These are phyloP conservation scores for Uria aalge DNA, from an alignment of 2,113 vertebrate species.

Conservation along the genomic window DNA sequence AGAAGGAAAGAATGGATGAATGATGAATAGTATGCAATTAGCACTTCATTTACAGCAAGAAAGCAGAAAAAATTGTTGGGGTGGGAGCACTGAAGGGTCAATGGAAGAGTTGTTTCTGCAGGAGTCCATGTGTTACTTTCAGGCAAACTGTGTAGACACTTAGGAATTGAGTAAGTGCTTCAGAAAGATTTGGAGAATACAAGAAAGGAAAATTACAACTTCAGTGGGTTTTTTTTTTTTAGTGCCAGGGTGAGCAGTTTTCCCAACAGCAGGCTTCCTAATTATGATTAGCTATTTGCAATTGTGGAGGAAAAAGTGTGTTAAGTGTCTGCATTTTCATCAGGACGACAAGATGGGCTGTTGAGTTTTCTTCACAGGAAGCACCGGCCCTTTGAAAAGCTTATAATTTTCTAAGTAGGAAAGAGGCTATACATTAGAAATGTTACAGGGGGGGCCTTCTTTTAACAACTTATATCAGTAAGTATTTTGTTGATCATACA, in stretches of 20 bases:
- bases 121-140: neutral
- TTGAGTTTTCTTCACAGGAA: slow-evolving; percentile 9
- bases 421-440: neutral
- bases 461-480: neutral
- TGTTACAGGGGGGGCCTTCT: neutral
- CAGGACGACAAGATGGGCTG: neutral
- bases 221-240: neutral
- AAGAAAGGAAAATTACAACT: neutral
- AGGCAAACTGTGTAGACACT: neutral
- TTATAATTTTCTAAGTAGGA: neutral
- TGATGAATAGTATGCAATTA: neutral
- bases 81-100: neutral
- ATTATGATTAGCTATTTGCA: slow-evolving; percentile 37
- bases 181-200: neutral
- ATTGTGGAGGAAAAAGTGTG: neutral
- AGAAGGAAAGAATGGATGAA: neutral
- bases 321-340: slow-evolving; percentile 22
- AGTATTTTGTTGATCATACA: neutral
- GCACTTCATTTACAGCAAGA: neutral
- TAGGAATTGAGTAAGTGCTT: neutral
- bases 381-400: neutral
- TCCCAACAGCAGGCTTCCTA: slow-evolving; percentile 33
- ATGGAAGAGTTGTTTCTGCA: neutral
- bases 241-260: neutral
- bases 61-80: neutral